A percentile compares a stretch with the other conserved stretches of the same genome.
Evolutionary conservation across 2,888 invertebrate species (phyloP).

Genomic region (Hymenopus coronatus): DNA sequence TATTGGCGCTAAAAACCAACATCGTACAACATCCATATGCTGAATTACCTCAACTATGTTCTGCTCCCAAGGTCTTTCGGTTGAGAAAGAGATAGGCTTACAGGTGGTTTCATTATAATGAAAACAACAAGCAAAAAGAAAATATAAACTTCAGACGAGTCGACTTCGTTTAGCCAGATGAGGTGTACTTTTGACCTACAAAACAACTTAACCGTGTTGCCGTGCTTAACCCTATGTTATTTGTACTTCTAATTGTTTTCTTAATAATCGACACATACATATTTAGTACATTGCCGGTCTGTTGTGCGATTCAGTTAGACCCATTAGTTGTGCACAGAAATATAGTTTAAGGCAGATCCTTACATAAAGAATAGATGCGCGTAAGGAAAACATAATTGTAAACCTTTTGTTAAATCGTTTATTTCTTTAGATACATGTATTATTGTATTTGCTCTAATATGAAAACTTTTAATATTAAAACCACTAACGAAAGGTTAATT

Average conservation of each 20-base stretch:
- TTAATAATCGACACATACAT: not conserved
- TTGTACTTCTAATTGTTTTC: not conserved
- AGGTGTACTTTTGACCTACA: conserved; percentile 14
- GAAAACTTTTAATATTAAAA: no score
- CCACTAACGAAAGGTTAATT: no score
- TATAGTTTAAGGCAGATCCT: no score
- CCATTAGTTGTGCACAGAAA: no score
- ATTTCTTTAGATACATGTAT: no score
- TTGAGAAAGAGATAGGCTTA: not conserved
- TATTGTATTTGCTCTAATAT: no score
- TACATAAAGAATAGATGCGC: no score
- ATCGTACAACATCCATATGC: not conserved
- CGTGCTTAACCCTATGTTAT: not conserved
- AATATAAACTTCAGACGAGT: not conserved
- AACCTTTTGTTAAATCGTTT: no score
- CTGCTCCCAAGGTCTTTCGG: not conserved
- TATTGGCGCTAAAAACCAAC: no score
- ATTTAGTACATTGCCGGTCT: not conserved
- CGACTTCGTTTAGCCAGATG: not conserved
- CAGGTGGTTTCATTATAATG: not conserved
- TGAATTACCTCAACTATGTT: not conserved
- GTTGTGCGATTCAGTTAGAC: no score
- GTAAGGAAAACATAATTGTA: no score
- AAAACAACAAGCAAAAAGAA: not conserved
- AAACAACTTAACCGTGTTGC: not conserved